Percentiles rank a stretch among this genome's conserved stretches.
Evolutionary conservation across 2,113 vertebrate species (phyloP).

Genomic region (Tauraco erythrolophus): DNA sequence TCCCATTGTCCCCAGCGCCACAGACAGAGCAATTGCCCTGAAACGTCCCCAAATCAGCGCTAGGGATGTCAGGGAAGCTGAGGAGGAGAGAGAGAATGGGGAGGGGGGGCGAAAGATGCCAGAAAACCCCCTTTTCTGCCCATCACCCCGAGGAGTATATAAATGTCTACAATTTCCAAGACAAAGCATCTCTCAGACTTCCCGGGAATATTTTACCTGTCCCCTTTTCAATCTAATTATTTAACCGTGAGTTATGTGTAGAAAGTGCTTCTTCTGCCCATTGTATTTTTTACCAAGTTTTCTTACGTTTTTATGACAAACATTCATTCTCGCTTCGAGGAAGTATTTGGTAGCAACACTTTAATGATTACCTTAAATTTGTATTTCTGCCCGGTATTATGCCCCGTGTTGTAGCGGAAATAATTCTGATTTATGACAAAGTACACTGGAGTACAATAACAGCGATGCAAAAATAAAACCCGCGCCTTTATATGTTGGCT

Average conservation of each 20-base stretch:
- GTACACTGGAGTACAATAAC: slow-evolving; percentile 70
- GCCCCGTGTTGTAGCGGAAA: slow-evolving; percentile 65
- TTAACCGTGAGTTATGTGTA: slow-evolving; percentile 40
- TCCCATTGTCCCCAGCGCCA: not conserved
- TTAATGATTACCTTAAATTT: slow-evolving; percentile 71
- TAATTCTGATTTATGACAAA: slow-evolving; percentile 75
- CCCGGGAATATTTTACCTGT: slow-evolving; percentile 48
- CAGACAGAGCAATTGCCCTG: not conserved
- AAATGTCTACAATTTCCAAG: not conserved
- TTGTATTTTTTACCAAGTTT: slow-evolving; percentile 47
- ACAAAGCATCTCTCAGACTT: slow-evolving; percentile 29
- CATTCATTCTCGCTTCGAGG: slow-evolving; percentile 27
- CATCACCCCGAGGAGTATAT: not conserved
- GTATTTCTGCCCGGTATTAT: slow-evolving; percentile 55
- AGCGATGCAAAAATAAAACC: slow-evolving; percentile 69
- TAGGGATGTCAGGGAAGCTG: not conserved
- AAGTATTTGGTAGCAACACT: slow-evolving; percentile 49
- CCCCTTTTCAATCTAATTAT: slow-evolving; percentile 38
- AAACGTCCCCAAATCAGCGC: not conserved
- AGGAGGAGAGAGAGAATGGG: not conserved
- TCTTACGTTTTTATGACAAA: slow-evolving; percentile 17
- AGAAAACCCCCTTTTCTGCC: not conserved
- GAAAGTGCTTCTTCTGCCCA: slow-evolving; percentile 12
- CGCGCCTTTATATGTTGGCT: slow-evolving; percentile 69
- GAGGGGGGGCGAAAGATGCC: not conserved